These are phyloP conservation scores for Dendrocincla tyrannina DNA, from an alignment of 2,797 vertebrate genomes.

Conservation along the genomic window DNA sequence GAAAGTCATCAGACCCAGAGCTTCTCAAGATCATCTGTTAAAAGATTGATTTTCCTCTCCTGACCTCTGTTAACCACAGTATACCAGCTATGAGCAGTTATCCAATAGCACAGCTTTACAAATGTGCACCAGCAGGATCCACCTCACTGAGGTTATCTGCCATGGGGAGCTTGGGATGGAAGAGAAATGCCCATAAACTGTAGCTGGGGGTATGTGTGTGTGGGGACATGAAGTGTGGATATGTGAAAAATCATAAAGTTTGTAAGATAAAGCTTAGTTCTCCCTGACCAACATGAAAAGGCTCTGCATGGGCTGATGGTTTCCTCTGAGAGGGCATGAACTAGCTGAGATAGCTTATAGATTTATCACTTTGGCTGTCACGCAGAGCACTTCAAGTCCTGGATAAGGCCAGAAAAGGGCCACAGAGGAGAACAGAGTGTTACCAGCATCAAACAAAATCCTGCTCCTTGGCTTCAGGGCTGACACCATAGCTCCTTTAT, in stretches of 20 bases:
- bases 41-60: not conserved
- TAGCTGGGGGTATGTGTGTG: not conserved
- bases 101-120: not conserved
- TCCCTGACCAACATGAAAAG: not conserved
- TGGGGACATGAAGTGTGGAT: fast-evolving
- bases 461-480: not conserved
- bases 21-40: not conserved
- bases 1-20: not conserved
- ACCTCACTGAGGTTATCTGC: not conserved
- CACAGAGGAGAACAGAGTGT: not conserved
- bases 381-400: not conserved
- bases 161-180: not conserved
- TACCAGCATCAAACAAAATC: not conserved
- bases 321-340: not conserved
- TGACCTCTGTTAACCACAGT: not conserved
- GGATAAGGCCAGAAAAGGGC: not conserved
- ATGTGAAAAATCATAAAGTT: not conserved
- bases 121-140: not conserved
- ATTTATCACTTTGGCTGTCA: not conserved
- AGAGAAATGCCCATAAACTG: not conserved
- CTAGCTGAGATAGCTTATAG: not conserved
- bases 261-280: not conserved
- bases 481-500: not conserved
- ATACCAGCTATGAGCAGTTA: fast-evolving
- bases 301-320: not conserved